Evolutionary conservation across 2,797 vertebrate species (phyloP), one percentile per base, ranked within the genome.

Genomic region (Sebastolobus altivelis): DNA sequence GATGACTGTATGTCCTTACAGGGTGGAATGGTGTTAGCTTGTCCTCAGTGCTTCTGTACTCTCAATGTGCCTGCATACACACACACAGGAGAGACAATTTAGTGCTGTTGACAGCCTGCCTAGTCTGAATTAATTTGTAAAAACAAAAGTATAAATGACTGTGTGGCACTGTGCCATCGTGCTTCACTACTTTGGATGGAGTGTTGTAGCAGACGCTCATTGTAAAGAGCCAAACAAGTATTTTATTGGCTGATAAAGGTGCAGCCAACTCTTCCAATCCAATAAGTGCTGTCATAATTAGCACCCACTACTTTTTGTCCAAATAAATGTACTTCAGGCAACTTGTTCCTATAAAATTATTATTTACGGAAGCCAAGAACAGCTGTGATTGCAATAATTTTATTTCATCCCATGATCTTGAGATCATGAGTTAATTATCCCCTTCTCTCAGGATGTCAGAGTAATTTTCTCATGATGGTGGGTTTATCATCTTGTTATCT

Each of bases 31-130:
- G 89, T 83, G 88, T 40, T 63, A 11, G 93, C 91, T 93, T 90
- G 91, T 94, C 93, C 92, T 93, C 93, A 93, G 80, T 95, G 89
- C 86, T 93, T 95, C 91, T 90, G 66, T 75, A 77, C 81, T 80
- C 92, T 94, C 92, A 94, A 89, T 73, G 92, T 80, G 94, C 95
- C 96, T 97, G 94, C 1, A 91, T 16, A 72, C 55, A 89, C 65
- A 92, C 75, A 92, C 75, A 86, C 55, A 86, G 9, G 72, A 10
- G 52, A 75, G 46, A 31, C 43, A n/a, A 90, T 93, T 95, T 95
- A 94, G 2, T 40, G 62, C 43, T 4, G 59, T 66, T 37, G 72
- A 72, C 66, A 65, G 38, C 35, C 58, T 35, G 31, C 35, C 25
- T 3, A 59, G 22, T 70, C 40, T 60, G 71, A 81, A 63, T 59